Base-by-base conservation (phyloP, 2,797 vertebrate species). In the Sciurus vulgaris region DNA sequence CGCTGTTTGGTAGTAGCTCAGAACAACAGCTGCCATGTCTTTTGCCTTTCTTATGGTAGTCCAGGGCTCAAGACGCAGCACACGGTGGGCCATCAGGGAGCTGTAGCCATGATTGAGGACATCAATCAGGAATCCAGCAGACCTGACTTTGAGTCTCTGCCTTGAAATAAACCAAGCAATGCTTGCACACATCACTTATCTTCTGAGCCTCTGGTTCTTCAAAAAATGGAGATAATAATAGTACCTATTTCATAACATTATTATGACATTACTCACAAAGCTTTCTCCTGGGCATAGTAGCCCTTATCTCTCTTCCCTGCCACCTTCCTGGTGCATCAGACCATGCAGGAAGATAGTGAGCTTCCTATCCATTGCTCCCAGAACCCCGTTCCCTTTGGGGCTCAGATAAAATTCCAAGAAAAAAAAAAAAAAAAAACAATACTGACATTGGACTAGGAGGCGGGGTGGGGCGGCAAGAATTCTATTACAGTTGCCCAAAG, bases 1-100 rank as follows among this genome's bases (percentile, higher is more conserved):
- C 7, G 0, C 33, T 74, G 4, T 33, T 13, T 35, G 6, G 18
- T 2, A 0, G 7, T 8, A 3, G 33, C 33, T 4, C 70, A 9
- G 0, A 13, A n/a, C 22, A 61, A 41, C 13, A 2, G 78, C 49
- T 69, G 63, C 17, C 30, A 2, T 1, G 2, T 13, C 1, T 24
- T 33, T 54, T 22, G 65, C 15, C 74, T 77, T 78, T 82, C 54
- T 44, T 74, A 63, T 26, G 30, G 44, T 69, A 65, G 54, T 67
- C 20, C 47, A 15, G 73, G 33, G 28, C 69, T 84, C 92, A 81
- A 63, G 56, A 35, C 54, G 20, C 24, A 76, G 81, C 70, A 47
- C 76, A 30, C 12, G 17, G 47, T n/a, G 13, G 41, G 28, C 2
- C 70, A 47, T 35, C 35, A 22, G 78, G 44, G 28, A 88, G 18